A percentile compares a stretch with the other conserved stretches of the same genome.
Conservation (phyloP, 37 sponge, comb jelly and placozoan species). For the Chondrilla cf. caribensis region DNA sequence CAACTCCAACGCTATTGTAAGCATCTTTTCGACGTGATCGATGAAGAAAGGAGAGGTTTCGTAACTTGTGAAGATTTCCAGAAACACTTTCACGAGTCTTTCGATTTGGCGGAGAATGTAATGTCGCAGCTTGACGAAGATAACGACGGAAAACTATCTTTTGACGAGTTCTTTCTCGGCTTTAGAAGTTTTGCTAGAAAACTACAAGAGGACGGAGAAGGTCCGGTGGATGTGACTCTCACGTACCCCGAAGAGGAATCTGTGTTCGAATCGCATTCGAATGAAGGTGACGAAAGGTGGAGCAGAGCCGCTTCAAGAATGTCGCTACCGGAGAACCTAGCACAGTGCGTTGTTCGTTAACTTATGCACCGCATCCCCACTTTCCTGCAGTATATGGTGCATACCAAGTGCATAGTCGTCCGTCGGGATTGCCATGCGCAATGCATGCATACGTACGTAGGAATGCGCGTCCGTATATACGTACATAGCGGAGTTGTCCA, state of each 20-base stretch:
- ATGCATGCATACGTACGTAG: too few species aligned
- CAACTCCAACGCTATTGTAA: background rate
- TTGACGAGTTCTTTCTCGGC: conserved; percentile 9
- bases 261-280: background rate
- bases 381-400: too few species aligned
- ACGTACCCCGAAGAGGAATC: background rate
- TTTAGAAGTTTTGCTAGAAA: conserved; percentile 4
- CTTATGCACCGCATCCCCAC: too few species aligned
- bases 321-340: background rate
- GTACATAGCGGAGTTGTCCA: too few species aligned
- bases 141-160: background rate
- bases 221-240: background rate
- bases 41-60: background rate
- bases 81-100: background rate
- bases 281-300: background rate
- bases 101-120: background rate
- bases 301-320: background rate
- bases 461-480: too few species aligned
- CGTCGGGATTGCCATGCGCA: too few species aligned
- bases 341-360: conserved; percentile 14
- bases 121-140: background rate
- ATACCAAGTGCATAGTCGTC: too few species aligned
- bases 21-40: background rate
- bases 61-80: conserved; percentile 8
- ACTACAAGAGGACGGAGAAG: background rate